These are phyloP conservation scores for Ashinkailepas kermadecensis DNA, from an alignment of 2,888 invertebrate species.

Conservation along the genomic window DNA sequence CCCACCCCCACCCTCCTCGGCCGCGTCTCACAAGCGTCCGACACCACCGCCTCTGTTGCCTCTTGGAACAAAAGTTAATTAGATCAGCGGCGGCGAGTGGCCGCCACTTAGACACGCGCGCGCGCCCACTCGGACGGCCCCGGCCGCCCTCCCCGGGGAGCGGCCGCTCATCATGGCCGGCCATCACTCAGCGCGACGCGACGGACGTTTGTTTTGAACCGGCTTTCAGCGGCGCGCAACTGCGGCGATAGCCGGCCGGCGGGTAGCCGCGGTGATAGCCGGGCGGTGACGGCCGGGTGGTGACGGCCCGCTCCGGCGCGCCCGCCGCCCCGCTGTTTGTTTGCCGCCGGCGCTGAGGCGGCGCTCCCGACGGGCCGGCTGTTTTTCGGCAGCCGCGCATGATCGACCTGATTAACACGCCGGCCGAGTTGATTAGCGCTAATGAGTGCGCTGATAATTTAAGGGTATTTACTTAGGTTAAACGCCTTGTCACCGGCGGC, in stretches of 20 bases:
- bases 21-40: not conserved
- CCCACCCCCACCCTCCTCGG: not conserved
- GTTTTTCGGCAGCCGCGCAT: slow-evolving; percentile 8
- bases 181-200: not conserved
- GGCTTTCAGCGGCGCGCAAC: slow-evolving; percentile 6
- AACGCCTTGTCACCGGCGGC: slow-evolving; percentile 14
- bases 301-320: not conserved
- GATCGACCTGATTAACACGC: slow-evolving; percentile 17
- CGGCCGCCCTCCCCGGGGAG: not conserved
- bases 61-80: slow-evolving; percentile 17
- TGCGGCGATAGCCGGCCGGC: not conserved
- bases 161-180: not conserved
- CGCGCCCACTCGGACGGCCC: not conserved
- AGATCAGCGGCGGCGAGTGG: not conserved
- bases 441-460: slow-evolving; percentile 15
- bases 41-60: not conserved
- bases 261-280: not conserved
- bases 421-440: slow-evolving; percentile 17
- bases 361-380: not conserved
- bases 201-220: slow-evolving; percentile 10
- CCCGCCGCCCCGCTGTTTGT: not conserved
- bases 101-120: slow-evolving; percentile 4
- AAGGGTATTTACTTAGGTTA: slow-evolving; percentile 18
- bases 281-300: not conserved
- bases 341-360: not conserved